Evolutionary conservation across 2,113 vertebrate genomes (phyloP).

Genomic region (Ariopsis seemanni): DNA sequence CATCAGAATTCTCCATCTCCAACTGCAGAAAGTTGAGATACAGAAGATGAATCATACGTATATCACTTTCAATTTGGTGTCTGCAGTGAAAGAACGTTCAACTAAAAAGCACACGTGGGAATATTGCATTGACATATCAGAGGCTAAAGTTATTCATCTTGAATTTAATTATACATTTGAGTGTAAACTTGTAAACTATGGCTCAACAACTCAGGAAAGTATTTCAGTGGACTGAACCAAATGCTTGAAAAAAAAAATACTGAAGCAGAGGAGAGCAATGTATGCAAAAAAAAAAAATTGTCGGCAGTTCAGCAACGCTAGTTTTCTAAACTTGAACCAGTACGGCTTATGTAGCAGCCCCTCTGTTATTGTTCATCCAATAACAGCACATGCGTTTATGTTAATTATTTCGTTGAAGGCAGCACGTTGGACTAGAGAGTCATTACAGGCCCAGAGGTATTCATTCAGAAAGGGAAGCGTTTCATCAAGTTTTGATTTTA

Average conservation of each 20-base stretch:
- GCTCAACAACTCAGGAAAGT: neutral
- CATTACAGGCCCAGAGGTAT: neutral
- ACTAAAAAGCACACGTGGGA: neutral
- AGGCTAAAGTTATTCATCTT: neutral
- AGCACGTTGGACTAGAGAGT: neutral
- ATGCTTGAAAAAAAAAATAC: neutral
- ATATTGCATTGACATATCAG: neutral
- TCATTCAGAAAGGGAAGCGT: neutral
- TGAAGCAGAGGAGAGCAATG: neutral
- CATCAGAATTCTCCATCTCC: neutral
- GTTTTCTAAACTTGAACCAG: neutral
- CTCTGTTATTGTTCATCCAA: neutral
- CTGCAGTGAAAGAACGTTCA: neutral
- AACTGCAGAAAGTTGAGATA: neutral
- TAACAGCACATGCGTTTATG: neutral
- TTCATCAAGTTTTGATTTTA: neutral
- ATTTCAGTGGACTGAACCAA: neutral
- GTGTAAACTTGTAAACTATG: neutral
- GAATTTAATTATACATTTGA: neutral
- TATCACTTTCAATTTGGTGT: neutral
- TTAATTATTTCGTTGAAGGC: neutral
- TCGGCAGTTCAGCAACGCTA: neutral
- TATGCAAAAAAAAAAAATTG: neutral
- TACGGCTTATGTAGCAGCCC: neutral
- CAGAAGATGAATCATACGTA: neutral